These are phyloP conservation scores for Tubulanus polymorphus DNA, from an alignment of 2,888 invertebrate genomes.

Conservation along the genomic window DNA sequence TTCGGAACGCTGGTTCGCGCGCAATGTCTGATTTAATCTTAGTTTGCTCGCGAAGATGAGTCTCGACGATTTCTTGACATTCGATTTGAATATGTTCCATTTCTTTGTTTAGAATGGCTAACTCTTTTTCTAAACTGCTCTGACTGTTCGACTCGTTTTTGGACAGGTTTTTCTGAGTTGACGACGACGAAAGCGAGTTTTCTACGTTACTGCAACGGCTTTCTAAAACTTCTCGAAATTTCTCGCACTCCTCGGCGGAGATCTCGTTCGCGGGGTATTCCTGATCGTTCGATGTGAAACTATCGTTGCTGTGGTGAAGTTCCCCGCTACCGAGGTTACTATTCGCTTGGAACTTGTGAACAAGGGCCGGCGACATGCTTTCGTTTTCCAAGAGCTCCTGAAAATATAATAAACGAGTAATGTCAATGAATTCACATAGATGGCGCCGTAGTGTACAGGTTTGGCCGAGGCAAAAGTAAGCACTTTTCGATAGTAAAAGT, in stretches of 20 bases:
- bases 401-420: conserved; percentile 17
- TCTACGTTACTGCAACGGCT: conserved; percentile 29
- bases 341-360: conserved; percentile 7
- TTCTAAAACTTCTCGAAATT: conserved; percentile 43
- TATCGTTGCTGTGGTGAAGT: conserved; percentile 46
- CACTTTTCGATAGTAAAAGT: too few relatives aligned
- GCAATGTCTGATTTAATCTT: conserved; percentile 22
- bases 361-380: conserved; percentile 23
- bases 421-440: too few relatives aligned
- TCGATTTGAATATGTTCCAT: conserved; percentile 62
- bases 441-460: too few relatives aligned
- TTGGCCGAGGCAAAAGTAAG: too few relatives aligned
- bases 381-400: conserved; percentile 45
- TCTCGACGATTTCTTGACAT: conserved; percentile 55
- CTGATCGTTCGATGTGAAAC: conserved; percentile 34
- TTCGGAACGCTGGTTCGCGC: conserved; percentile 22
- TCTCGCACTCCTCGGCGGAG: conserved; percentile 37
- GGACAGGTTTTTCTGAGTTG: conserved; percentile 22
- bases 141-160: conserved; percentile 34
- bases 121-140: conserved; percentile 57
- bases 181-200: conserved; percentile 13
- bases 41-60: conserved; percentile 39
- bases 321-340: conserved; percentile 42
- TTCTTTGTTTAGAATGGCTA: conserved; percentile 59
- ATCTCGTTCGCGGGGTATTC: conserved; percentile 31